Conservation (phyloP, 2,797 vertebrate genomes). For the Mormyrops boulengeri region DNA sequence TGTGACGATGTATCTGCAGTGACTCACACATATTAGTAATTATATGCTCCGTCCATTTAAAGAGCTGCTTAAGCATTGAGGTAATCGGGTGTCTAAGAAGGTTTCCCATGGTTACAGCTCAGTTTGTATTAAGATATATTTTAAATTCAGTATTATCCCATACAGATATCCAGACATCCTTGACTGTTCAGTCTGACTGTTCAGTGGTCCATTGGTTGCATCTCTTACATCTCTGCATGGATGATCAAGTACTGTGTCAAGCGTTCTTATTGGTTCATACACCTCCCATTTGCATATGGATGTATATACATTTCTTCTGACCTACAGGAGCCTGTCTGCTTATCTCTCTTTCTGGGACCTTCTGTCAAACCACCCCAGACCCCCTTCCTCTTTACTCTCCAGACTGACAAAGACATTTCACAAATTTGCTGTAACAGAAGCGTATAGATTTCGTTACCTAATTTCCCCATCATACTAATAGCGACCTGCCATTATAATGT, state of each 20-base stretch:
- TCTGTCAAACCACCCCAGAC: neutral
- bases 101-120: neutral
- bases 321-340: neutral
- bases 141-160: neutral
- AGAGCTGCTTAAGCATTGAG: neutral
- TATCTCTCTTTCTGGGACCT: neutral
- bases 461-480: neutral
- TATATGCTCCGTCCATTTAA: neutral
- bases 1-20: neutral
- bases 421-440: neutral
- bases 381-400: neutral
- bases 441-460: neutral
- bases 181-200: neutral
- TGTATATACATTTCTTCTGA: neutral
- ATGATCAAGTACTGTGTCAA: neutral
- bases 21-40: slow-evolving; percentile 5
- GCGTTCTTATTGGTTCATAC: neutral
- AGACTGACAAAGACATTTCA: neutral
- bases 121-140: neutral
- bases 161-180: neutral
- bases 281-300: neutral
- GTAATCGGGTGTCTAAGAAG: neutral
- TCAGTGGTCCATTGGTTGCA: neutral
- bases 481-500: neutral
- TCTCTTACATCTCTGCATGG: neutral